Base-by-base conservation (phyloP, 1,140 invertebrate genomes). In the Pachypsylla venusta region DNA sequence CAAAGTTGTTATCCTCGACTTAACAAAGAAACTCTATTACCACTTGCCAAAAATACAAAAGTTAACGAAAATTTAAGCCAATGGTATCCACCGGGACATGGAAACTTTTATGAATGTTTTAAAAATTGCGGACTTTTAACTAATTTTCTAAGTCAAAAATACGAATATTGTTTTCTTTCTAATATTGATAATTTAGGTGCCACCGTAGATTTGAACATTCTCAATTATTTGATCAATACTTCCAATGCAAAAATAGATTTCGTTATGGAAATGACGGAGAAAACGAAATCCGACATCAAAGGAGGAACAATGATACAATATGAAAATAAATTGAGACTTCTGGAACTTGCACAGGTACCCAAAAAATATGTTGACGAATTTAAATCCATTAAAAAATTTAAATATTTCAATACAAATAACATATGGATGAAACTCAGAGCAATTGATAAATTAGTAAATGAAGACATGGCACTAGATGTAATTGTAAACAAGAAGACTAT, bases 401-500 rank as follows among this genome's bases (percentile, higher is more conserved):
- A 96, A 75, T 98, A 97, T 71, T 99, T 99, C 77, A 99, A 99
- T 71, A 99, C 97, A 0, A 99, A 99, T 70, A 99, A 99, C 70
- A 74, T 99, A 57, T 99, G 97, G 97, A 87, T 93, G 3, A 96
- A 88, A 69, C 71, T 99, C 2, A 76, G 81, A 82, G 92, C 92
- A 0, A 92, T 99, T 54, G 82, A 93, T 65, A 77, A 88, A 64
- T 81, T 95, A 5, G 73, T 99, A 1, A 79, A 88, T 60, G 79
- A 82, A 26, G 81, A 79, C 0, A 70, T 99, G 20, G 87, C 95
- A 67, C 88, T 99, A 87, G 96, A 99, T 75, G 93, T 99, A 22
- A 98, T 99, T 68, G 86, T 98, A 0, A 98, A 98, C 70, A 86
- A 90, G 61, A 98, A 98, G 77, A 83, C 85, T 56, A 75, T 96